Percentiles rank a stretch among this genome's conserved stretches.
Evolutionary conservation across 2,113 vertebrate genomes (phyloP).

Genomic region (Channa maculata): DNA sequence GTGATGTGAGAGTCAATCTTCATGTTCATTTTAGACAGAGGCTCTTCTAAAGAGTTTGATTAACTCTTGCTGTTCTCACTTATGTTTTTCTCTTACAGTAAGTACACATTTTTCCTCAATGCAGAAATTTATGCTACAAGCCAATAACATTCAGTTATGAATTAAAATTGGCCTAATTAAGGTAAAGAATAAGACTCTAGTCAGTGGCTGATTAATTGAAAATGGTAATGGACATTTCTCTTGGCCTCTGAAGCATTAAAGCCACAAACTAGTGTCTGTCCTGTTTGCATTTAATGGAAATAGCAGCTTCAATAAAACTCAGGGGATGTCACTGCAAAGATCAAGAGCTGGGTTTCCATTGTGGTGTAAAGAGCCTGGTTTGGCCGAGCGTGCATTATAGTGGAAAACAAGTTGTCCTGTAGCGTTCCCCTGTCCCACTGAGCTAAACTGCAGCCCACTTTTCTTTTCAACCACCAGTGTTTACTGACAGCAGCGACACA

Average conservation of each 20-base stretch:
- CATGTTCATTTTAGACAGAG: no score
- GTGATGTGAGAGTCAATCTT: no score
- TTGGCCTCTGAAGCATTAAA: neutral
- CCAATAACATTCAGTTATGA: no score
- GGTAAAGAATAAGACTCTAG: no score
- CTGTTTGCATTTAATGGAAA: neutral
- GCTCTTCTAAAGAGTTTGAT: no score
- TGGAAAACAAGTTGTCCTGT: conserved; percentile 32
- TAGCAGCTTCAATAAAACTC: conserved; percentile 18
- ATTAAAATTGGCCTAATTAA: no score
- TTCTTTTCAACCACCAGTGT: conserved; percentile 26
- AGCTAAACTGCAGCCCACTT: neutral
- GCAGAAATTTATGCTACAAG: no score
- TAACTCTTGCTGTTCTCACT: no score
- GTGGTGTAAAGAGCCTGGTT: conserved; percentile 18
- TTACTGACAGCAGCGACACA: conserved; percentile 17
- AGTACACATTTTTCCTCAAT: no score
- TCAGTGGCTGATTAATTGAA: no score
- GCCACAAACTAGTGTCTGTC: conserved; percentile 1
- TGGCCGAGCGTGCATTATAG: neutral
- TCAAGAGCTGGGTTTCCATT: conserved; percentile 18
- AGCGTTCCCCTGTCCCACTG: conserved; percentile 1
- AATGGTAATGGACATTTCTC: neutral
- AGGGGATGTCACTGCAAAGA: neutral
- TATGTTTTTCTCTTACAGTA: no score